Evolutionary conservation across 2,888 invertebrate genomes (phyloP), one percentile per base, ranked within the genome.

Genomic region (Pollenia angustigena): DNA sequence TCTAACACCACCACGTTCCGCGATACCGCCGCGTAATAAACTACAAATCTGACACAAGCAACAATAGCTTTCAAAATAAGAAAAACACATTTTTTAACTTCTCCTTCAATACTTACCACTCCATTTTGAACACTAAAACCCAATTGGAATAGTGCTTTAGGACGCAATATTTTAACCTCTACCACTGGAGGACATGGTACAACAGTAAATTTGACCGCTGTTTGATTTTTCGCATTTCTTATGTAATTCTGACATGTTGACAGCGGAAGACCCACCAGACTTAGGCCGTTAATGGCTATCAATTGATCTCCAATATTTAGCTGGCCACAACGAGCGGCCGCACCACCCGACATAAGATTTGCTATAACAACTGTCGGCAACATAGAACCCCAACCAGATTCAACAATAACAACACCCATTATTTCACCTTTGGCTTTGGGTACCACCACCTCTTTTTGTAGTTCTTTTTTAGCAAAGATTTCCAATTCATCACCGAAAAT

Each of bases 91-190:
- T 52, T 44, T 48, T n/a, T 23, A n/a, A 23, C 7, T 60, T 14
- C 14, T 12, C 64, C 4, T 44, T 42, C 16, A 44, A 9, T 10
- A 94, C 96, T 94, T 94, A 97, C 97, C 94, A 99, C 99, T 92
- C 99, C 99, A 94, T 99, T 99, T 94, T 99, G 99, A 90, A 99
- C 99, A 94, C 99, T 99, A 94, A 99, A 99, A 71, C 99, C 99
- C 83, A 99, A 96, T 94, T 99, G 99, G 94, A 99, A 99, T 94
- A 99, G 99, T 88, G 99, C 99, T 94, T 99, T 99, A 6, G 99
- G 99, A 92, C 99, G 95, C 93, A 99, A 99, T 90, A 99, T 99
- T 94, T 99, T 98, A 88, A 99, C 99, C 94, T 99, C 99, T 52
- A 99, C 99, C 50, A 99, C 99, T 68, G 99, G 99, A 89, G 99